phyloP scores from a whole-genome alignment of 2,888 invertebrate genomes.

The Eledona agricola region DNA sequence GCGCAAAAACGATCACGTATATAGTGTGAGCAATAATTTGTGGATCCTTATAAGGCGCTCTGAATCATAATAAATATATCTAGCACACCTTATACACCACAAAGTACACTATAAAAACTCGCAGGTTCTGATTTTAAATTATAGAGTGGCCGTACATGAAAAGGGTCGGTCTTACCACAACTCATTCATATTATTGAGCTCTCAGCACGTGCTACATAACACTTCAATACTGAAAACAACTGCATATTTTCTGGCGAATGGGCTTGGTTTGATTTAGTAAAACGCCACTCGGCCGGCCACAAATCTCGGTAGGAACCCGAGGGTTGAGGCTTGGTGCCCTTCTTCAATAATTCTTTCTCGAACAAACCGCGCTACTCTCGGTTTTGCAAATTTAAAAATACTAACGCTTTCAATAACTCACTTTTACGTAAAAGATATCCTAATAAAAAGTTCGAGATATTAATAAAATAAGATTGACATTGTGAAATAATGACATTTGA shows the following conservation, averaged over 20 bases:
- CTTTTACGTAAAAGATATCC: too few species aligned
- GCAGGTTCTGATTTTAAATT: constrained; percentile 44
- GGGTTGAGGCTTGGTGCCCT: constrained; percentile 15
- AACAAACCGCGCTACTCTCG: too few species aligned
- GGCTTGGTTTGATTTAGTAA: constrained; percentile 35
- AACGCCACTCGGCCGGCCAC: constrained; percentile 17
- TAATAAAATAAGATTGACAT: too few species aligned
- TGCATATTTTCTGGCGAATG: constrained; percentile 30
- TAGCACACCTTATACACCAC: constrained; percentile 42
- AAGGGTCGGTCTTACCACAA: constrained; percentile 43
- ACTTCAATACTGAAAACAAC: constrained; percentile 34
- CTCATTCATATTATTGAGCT: constrained; percentile 42
- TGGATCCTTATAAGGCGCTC: constrained; percentile 42
- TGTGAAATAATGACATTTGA: too few species aligned
- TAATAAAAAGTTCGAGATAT: too few species aligned
- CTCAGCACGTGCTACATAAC: constrained; percentile 42
- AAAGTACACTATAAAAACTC: constrained; percentile 39
- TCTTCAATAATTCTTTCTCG: constrained; percentile 11
- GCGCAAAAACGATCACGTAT: constrained; percentile 30
- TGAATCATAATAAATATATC: constrained; percentile 46
- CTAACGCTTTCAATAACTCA: too few species aligned
- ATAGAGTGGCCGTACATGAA: constrained; percentile 43
- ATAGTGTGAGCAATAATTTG: constrained; percentile 43
- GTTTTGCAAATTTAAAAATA: too few species aligned
- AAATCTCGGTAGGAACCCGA: constrained; percentile 14